Base-by-base conservation (phyloP, 2,113 vertebrate genomes). In the Cheilinus undulatus region DNA sequence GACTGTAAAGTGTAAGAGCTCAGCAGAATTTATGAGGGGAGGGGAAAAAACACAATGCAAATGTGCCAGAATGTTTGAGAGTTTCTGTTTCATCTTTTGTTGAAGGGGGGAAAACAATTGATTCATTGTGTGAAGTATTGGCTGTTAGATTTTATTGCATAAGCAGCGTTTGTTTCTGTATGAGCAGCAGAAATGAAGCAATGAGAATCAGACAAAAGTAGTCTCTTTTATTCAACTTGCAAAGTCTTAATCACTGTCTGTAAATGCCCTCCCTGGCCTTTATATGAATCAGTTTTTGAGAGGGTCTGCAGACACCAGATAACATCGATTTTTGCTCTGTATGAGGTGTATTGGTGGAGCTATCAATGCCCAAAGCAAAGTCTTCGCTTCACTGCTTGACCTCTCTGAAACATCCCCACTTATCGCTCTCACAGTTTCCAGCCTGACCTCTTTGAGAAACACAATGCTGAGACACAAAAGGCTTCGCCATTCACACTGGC, bases 401-500 rank as follows among this genome's bases (percentile, higher is more conserved):
- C 84, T 75, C 50, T 54, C 71, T 28, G 46, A 73, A 83, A 80
- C 69, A 68, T 76, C 64, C 34, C 10, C 79, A 79, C 74, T 80
- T 83, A 86, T 82, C 85, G 73, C 63, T 71, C 66, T 45, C 38
- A 23, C 50, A 22, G 34, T 76, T 79, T 62, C 57, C 30, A 74
- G 53, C 45, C 70, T 65, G 65, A 83, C 74, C 77, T 63, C 69
- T 74, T 59, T 78, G 68, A 74, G 12, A 53, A 62, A 51, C 65
- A 86, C 88, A 88, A 84, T 82, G 48, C 61, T 63, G 38, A 57
- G 52, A 46, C 73, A 84, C 71, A 42, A 87, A 88, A 89, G 83
- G 76, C 48, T 26, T 71, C n/a, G 51, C 85, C 80, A 77, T 89
- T 90, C 89, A 91, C 72, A 6, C 23, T 88, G 91, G 82, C 88